Percentiles rank a stretch among this genome's conserved stretches.
Evolutionary conservation across 2,113 vertebrate species (phyloP).

Genomic region (Colius striatus): DNA sequence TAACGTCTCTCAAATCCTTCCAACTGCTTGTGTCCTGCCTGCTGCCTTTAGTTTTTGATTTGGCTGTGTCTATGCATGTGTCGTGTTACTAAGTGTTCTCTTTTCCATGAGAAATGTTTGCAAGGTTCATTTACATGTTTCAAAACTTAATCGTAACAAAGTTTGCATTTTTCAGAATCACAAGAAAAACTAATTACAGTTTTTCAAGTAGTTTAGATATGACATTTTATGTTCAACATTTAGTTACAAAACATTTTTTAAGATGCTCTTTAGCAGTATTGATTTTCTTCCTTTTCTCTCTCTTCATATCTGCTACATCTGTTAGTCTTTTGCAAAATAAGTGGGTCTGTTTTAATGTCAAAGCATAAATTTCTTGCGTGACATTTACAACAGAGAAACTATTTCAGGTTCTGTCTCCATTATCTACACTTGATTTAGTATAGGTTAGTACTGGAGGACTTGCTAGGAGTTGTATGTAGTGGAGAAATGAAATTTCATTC

Average conservation of each 20-base stretch:
- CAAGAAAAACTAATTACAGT: not conserved
- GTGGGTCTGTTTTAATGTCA: not conserved
- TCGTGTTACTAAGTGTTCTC: not conserved
- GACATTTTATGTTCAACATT: not conserved
- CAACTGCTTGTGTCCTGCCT: slow-evolving; percentile 28
- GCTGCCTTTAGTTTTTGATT: slow-evolving; percentile 34
- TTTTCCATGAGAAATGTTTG: not conserved
- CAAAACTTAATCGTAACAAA: not conserved
- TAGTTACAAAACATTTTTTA: not conserved
- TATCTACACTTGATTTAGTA: not conserved
- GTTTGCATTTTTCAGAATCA: not conserved
- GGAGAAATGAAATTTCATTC: not conserved
- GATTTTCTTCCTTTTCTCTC: not conserved
- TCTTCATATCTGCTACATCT: not conserved
- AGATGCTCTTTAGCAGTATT: not conserved
- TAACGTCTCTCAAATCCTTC: not conserved
- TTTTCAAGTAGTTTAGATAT: not conserved
- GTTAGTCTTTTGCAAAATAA: not conserved
- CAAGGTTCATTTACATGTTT: not conserved
- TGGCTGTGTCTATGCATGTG: slow-evolving; percentile 29
- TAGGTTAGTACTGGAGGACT: not conserved
- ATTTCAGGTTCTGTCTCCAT: not conserved
- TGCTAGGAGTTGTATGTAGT: not conserved
- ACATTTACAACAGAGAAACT: not conserved
- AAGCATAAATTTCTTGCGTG: not conserved